These are phyloP conservation scores for Montipora capitata DNA, from an alignment of 92 coral and sea anemone species.

Conservation along the genomic window DNA sequence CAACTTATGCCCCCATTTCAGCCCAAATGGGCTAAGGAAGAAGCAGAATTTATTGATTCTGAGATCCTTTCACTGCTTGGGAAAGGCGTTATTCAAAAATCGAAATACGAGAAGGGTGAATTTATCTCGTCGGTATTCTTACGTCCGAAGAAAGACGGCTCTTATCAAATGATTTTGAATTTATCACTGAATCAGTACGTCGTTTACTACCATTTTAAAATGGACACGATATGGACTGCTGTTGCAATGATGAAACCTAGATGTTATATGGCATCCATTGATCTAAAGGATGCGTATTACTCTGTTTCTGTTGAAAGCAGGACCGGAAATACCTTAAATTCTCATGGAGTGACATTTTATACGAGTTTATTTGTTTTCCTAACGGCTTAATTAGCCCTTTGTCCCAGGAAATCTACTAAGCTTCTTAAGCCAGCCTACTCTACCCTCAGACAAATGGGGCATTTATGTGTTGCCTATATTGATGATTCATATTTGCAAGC, in stretches of 20 bases:
- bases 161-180: background rate
- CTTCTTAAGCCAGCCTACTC: conserved; percentile 53
- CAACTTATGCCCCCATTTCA: background rate
- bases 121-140: background rate
- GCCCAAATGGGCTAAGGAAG: background rate
- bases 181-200: background rate
- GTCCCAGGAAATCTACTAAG: conserved; percentile 67
- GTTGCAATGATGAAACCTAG: conserved; percentile 34
- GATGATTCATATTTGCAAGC: background rate
- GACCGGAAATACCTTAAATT: conserved; percentile 71
- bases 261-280: conserved; percentile 55
- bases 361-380: conserved; percentile 75
- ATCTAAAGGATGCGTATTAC: conserved; percentile 76
- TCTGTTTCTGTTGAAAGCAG: conserved; percentile 42
- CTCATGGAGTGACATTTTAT: conserved; percentile 27
- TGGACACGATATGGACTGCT: conserved; percentile 56
- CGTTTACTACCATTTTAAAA: conserved; percentile 60
- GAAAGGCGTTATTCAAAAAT: background rate
- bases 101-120: background rate
- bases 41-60: background rate
- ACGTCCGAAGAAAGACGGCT: background rate
- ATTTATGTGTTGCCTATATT: background rate
- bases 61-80: background rate
- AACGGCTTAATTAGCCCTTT: conserved; percentile 21
- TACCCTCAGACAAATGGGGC: background rate